phyloP scores from a whole-genome alignment of 64 coral and sea anemone species.

The Montipora sp. region DNA sequence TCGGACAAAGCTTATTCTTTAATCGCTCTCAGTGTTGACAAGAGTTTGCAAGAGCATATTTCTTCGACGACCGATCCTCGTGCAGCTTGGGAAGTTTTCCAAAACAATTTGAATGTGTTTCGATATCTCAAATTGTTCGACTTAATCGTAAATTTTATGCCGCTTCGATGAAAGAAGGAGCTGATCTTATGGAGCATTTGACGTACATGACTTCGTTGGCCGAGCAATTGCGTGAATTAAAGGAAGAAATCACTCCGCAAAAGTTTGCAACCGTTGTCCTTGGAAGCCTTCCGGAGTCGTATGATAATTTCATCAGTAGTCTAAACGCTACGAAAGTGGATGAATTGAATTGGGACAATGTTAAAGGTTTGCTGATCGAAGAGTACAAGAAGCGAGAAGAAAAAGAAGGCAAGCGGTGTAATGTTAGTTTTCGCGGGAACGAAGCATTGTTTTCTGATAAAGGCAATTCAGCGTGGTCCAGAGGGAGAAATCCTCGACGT shows the following conservation, averaged over 20 bases:
- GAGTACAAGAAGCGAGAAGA: background rate
- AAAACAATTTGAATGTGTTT: too few species aligned
- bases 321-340: background rate
- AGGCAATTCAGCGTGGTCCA: background rate
- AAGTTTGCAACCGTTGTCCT: conserved; percentile 48
- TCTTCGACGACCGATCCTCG: too few species aligned
- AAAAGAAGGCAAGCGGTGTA: background rate
- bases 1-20: too few species aligned
- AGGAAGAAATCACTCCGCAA: background rate
- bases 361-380: background rate
- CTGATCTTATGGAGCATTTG: too few species aligned
- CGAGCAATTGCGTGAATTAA: too few species aligned
- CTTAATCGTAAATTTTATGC: too few species aligned
- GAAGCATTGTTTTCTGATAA: background rate
- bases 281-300: conserved; percentile 39
- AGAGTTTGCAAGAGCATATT: too few species aligned
- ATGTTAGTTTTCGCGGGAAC: background rate
- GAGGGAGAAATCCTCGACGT: background rate
- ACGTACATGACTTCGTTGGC: too few species aligned
- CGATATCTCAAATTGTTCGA: too few species aligned
- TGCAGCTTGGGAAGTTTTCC: too few species aligned
- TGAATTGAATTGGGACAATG: conserved; percentile 20
- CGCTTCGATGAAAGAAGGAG: too few species aligned
- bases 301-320: conserved; percentile 25
- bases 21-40: too few species aligned